A percentile compares a stretch with the other conserved stretches of the same genome.
Evolutionary conservation across 2,797 vertebrate species (phyloP).

Genomic region (Amphiprion clarkii): DNA sequence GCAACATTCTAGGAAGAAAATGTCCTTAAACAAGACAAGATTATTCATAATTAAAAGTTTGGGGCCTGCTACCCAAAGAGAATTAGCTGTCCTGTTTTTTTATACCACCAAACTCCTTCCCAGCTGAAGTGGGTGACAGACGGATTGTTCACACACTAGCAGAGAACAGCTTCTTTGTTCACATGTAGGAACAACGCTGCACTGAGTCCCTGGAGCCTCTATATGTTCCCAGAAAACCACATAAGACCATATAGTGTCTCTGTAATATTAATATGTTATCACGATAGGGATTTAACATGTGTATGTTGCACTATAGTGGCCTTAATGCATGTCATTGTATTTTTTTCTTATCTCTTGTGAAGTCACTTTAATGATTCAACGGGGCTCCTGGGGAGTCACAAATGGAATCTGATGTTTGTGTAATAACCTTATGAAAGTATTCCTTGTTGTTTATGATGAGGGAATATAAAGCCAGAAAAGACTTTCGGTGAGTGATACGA

Average conservation of each 20-base stretch:
- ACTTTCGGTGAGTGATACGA: slow-evolving; percentile 6
- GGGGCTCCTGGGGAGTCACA: background rate
- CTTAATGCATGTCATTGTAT: background rate
- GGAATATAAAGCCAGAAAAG: background rate
- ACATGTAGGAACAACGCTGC: background rate
- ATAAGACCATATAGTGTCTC: background rate
- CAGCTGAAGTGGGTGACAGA: slow-evolving; percentile 24
- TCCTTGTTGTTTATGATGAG: background rate
- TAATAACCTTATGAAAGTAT: background rate
- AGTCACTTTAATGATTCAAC: background rate
- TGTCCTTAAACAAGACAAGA: background rate
- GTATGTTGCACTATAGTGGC: background rate
- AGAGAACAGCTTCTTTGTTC: slow-evolving; percentile 47
- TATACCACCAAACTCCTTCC: background rate
- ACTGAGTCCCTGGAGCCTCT: slow-evolving; percentile 12
- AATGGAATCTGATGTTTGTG: background rate
- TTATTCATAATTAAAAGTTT: background rate
- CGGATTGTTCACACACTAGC: slow-evolving; percentile 19
- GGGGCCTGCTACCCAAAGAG: background rate
- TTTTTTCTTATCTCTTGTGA: background rate
- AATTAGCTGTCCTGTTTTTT: background rate
- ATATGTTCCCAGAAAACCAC: slow-evolving; percentile 23
- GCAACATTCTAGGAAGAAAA: background rate
- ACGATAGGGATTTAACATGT: background rate
- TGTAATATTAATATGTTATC: background rate